Percentiles rank a stretch among this genome's conserved stretches.
Conservation (phyloP, 2,113 vertebrate species). For the Colossoma macropomum region DNA sequence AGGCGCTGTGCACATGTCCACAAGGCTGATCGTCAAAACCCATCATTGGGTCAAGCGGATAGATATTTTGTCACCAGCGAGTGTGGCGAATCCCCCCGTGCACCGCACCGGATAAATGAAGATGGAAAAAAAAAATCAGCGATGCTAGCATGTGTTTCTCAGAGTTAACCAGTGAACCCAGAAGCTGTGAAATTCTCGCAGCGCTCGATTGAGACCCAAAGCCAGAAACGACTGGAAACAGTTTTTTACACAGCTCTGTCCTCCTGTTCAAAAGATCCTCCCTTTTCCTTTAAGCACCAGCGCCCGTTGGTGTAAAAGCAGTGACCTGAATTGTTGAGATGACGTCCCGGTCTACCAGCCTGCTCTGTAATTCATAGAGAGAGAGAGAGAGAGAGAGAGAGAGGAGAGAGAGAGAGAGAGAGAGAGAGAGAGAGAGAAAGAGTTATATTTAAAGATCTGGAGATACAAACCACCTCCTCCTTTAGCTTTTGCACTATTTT, state of each 20-base stretch:
- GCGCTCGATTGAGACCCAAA: not conserved
- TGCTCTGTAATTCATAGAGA: not conserved
- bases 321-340: not conserved
- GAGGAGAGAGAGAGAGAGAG: not conserved
- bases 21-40: slow-evolving; percentile 56
- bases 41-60: slow-evolving; percentile 49
- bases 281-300: not conserved
- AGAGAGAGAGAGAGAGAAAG: no score
- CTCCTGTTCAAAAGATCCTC: not conserved
- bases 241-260: not conserved
- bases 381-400: not conserved
- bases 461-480: no score
- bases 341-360: not conserved
- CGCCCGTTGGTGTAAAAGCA: not conserved
- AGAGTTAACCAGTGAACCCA: not conserved
- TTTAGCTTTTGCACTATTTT: no score
- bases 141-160: not conserved
- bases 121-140: not conserved
- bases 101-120: not conserved
- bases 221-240: not conserved
- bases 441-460: no score
- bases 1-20: slow-evolving; percentile 49
- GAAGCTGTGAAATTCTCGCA: not conserved
- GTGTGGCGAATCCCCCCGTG: not conserved
- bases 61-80: slow-evolving; percentile 46